These are phyloP conservation scores for Zosterops lateralis DNA, from an alignment of 2,113 vertebrate genomes.

Conservation along the genomic window DNA sequence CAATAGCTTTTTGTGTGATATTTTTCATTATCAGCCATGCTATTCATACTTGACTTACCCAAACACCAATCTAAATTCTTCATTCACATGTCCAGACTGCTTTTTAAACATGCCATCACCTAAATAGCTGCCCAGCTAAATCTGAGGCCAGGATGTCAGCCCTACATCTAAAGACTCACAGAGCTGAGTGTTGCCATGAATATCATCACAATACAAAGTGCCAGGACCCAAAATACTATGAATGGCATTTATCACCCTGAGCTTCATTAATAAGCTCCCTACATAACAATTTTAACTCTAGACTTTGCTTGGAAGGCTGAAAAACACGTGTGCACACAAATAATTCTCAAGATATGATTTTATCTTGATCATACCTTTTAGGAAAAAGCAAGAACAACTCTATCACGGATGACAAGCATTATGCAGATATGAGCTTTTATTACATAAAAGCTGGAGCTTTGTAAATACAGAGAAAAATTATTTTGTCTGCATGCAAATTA, in stretches of 20 bases:
- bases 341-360: not conserved
- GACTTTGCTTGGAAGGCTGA: not conserved
- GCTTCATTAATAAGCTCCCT: not conserved
- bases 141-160: not conserved
- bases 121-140: not conserved
- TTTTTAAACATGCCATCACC: not conserved
- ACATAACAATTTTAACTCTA: not conserved
- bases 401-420: not conserved
- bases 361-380: not conserved
- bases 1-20: not conserved
- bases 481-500: not conserved
- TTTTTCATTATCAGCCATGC: not conserved
- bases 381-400: not conserved
- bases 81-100: not conserved
- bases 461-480: not conserved
- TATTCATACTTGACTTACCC: not conserved
- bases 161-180: not conserved
- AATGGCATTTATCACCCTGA: not conserved
- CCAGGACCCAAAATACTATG: not conserved
- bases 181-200: not conserved
- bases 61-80: not conserved
- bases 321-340: accelerated
- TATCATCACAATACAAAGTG: not conserved
- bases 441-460: not conserved
- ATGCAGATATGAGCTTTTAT: not conserved